Base-by-base conservation (phyloP, 2,113 vertebrate species). In the Perca fluviatilis region DNA sequence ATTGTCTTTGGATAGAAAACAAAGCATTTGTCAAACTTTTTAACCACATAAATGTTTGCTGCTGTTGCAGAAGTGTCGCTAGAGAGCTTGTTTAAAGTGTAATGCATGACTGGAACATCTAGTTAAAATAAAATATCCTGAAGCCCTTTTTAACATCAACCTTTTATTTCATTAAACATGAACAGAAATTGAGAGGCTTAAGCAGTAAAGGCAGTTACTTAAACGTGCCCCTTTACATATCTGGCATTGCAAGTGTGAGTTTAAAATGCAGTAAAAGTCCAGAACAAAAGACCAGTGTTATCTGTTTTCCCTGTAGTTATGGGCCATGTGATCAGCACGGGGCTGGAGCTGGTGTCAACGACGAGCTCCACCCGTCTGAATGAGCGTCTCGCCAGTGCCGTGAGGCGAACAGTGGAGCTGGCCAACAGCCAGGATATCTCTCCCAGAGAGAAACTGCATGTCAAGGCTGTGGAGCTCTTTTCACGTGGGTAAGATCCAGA, bases 241-340 rank as follows among this genome's bases (percentile, higher is more conserved):
- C 21, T 77, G 1, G 9, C 40, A 51, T 13, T 1, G 7, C 25
- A 21, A 27, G 64, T 36, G 15, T 18, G 57, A 73, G 67, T 68
- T 70, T 62, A 4, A 23, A 12, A 5, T 74, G 61, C 51, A n/a
- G 21, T n/a, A 2, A 69, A 53, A 65, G 18, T 77, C 25, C 18
- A 58, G 19, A 57, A 43, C 8, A 50, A 64, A 49, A 64, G 51
- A 72, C 16, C 5, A 4, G 15, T 79, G 25, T 68, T 50, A 1
- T 60, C 12, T 68, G 43, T 64, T 62, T 62, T 11, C 54, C 49
- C n/a, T 78, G 60, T 69, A 99, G 98, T 94, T 0, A 97, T 99
- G 98, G 98, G 98, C 8, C 95, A 97, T 0, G 97, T 96, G 91
- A 94, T 98, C 27, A 84, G 94, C 2, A 97, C 96, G 0, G 98